Percentiles rank a stretch among this genome's conserved stretches.
phyloP scores from a whole-genome alignment of 1,140 invertebrate genomes.

The Drosophila seguyi region DNA sequence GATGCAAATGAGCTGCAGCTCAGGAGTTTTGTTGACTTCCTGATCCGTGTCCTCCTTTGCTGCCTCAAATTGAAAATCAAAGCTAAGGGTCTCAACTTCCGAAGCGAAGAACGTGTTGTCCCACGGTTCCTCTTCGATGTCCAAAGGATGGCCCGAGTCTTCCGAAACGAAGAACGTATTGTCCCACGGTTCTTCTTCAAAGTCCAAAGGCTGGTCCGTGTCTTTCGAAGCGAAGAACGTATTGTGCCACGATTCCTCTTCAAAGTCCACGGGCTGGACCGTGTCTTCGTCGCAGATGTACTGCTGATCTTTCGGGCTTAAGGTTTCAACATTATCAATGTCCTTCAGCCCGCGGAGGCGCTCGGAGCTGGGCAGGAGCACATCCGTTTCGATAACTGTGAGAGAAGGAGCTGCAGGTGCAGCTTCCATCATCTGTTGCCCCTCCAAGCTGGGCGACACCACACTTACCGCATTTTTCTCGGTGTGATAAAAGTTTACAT shows the following conservation, averaged over 20 bases:
- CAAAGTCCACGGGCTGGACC: no score
- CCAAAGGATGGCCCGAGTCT: constrained; percentile 58
- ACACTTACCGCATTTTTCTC: no score
- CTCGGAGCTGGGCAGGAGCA: constrained; percentile 60
- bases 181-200: no score
- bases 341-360: no score
- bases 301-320: constrained; percentile 76
- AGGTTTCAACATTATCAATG: constrained; percentile 65
- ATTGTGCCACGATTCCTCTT: no score
- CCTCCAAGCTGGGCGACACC: neutral
- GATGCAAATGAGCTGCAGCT: neutral
- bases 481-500: constrained; percentile 56
- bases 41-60: constrained; percentile 30
- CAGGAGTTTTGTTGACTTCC: constrained; percentile 1
- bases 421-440: neutral
- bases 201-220: no score
- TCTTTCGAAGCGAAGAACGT: no score
- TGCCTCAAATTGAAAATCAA: constrained; percentile 52
- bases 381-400: constrained; percentile 8
- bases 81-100: constrained; percentile 58
- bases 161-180: constrained; percentile 11
- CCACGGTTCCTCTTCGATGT: constrained; percentile 51
- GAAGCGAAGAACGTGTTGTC: constrained; percentile 39
- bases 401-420: neutral
- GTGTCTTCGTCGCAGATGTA: no score